These are phyloP conservation scores for Otus sunia DNA, from an alignment of 2,113 vertebrate species.

Conservation along the genomic window DNA sequence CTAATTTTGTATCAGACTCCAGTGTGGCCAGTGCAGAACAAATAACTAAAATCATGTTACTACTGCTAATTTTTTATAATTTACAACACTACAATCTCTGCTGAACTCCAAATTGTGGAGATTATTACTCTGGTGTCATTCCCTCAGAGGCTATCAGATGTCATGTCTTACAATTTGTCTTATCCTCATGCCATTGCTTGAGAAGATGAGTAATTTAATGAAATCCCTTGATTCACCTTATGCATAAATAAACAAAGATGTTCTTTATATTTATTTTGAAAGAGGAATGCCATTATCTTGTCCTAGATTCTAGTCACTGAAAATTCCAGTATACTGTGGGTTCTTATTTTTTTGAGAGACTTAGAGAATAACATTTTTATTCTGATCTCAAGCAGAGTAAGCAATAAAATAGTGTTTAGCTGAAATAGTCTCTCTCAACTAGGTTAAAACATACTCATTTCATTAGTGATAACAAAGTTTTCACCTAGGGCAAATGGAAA, in stretches of 20 bases:
- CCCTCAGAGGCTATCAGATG: background rate
- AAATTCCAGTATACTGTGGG: background rate
- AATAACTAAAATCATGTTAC: background rate
- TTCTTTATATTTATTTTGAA: background rate
- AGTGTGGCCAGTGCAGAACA: background rate
- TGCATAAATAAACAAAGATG: background rate
- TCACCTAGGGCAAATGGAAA: background rate
- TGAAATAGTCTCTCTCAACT: background rate
- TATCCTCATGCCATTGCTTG: background rate
- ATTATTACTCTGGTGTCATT: background rate
- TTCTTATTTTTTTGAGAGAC: background rate
- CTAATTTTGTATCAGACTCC: background rate
- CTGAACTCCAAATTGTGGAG: background rate
- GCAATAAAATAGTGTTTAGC: background rate
- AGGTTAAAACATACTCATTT: background rate
- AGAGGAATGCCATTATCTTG: background rate
- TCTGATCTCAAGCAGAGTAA: background rate
- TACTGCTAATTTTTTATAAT: background rate
- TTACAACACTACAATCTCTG: background rate
- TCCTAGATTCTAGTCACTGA: background rate
- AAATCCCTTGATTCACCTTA: background rate
- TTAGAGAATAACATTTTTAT: background rate
- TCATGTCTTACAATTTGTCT: background rate
- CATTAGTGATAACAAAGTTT: background rate
- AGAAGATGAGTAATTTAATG: background rate